These are phyloP conservation scores for Oceanodroma leucorhoa DNA, from an alignment of 2,797 vertebrate genomes.

Conservation along the genomic window DNA sequence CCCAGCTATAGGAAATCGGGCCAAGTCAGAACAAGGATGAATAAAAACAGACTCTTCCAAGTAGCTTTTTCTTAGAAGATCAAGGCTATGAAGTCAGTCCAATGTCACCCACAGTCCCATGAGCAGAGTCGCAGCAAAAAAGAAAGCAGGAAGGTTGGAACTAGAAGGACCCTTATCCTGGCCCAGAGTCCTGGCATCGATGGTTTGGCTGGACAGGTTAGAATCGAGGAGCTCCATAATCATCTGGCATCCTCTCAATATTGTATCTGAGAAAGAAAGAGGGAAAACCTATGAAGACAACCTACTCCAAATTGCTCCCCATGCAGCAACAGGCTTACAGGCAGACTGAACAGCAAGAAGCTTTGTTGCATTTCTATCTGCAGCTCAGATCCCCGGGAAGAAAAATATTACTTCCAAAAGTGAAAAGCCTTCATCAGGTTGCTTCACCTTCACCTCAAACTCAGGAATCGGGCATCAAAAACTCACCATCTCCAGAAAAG, in stretches of 20 bases:
- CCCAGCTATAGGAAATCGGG: neutral
- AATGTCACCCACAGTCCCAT: neutral
- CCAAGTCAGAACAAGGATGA: neutral
- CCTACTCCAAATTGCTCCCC: neutral
- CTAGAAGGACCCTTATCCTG: neutral
- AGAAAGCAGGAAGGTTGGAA: neutral
- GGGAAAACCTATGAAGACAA: neutral
- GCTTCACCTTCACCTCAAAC: neutral
- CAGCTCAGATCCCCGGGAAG: neutral
- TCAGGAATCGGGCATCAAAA: neutral
- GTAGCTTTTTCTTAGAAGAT: neutral
- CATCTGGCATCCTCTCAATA: slow-evolving; percentile 97
- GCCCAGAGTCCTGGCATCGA: neutral
- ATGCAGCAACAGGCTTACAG: neutral
- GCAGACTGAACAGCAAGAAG: neutral
- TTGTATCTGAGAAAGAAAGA: slow-evolving; percentile 85
- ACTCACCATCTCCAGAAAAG: neutral
- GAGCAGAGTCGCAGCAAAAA: neutral
- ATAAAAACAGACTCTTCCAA: neutral
- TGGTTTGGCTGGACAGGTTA: slow-evolving; percentile 64
- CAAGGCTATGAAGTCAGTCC: neutral
- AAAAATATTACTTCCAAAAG: neutral
- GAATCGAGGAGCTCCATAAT: slow-evolving; percentile 93
- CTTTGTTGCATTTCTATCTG: neutral
- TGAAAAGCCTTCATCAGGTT: neutral